A percentile compares a stretch with the other conserved stretches of the same genome.
These are phyloP conservation scores for Catharus minimus DNA, from an alignment of 2,113 vertebrate genomes.

Conservation along the genomic window DNA sequence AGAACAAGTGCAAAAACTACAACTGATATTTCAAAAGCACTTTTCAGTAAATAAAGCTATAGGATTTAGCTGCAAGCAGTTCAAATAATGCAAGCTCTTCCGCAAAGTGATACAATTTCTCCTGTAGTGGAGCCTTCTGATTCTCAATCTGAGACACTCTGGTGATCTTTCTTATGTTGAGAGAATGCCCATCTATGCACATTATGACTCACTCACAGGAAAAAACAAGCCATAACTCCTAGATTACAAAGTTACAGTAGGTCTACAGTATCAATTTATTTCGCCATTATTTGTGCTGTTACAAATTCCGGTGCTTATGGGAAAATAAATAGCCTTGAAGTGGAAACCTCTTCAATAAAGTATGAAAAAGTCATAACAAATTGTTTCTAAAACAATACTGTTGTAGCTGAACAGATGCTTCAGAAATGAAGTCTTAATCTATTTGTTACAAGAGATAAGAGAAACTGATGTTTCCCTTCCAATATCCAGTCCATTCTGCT, in stretches of 20 bases:
- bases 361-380: background rate
- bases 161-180: slow-evolving; percentile 35
- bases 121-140: background rate
- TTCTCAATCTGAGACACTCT: background rate
- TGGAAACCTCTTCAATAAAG: background rate
- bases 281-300: slow-evolving; percentile 36
- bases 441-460: background rate
- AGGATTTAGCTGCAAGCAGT: background rate
- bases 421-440: background rate
- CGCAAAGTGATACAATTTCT: background rate
- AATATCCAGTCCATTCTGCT: background rate
- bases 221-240: background rate
- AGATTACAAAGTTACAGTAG: slow-evolving; percentile 49
- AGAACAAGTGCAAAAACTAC: slow-evolving; percentile 2
- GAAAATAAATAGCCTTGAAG: slow-evolving; percentile 38
- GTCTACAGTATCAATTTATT: slow-evolving; percentile 46
- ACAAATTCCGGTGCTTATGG: slow-evolving; percentile 6
- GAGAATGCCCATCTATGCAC: slow-evolving; percentile 40
- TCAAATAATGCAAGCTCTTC: background rate
- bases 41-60: background rate
- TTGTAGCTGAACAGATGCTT: background rate
- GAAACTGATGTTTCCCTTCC: background rate
- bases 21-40: background rate
- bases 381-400: background rate
- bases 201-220: slow-evolving; percentile 32